Evolutionary conservation across 2,113 vertebrate genomes (phyloP), one percentile per base, ranked within the genome.

Genomic region (Caracal caracal): DNA sequence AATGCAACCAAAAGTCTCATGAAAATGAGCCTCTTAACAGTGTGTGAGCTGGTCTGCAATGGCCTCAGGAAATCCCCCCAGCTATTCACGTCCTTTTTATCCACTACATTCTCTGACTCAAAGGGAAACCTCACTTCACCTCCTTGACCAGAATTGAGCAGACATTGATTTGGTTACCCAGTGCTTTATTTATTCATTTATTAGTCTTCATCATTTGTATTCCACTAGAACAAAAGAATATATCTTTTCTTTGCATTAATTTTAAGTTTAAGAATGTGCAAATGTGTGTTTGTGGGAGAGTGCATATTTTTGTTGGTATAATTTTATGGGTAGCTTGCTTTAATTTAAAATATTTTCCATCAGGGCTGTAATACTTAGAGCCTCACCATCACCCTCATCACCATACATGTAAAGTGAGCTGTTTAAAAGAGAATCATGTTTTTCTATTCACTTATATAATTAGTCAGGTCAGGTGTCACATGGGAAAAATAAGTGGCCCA

Each of bases 21-120:
- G 98, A 98, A 98, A 98, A 98, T 37, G 93, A 99, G 98, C 97
- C 97, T 98, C 98, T 98, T 98, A 98, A 80, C 96, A 97, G 96
- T 28, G 0, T 95, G 93, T 92, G 97, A 98, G 98, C 98, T 98
- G 98, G 99, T 98, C 98, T 98, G 98, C 93, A 17, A 97, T 98
- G 98, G 98, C 98, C 99, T 98, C 98, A 84, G 98, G 98, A 99
- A 98, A 99, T 98, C 98, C 98, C 98, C 98, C 98, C 97, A 98
- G 99, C 98, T 98, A 98, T 98, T 97, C 98, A 96, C 95, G 43
- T 98, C 98, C 97, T 98, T 99, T 99, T 98, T 97, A 99, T 99
- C 98, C 98, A 93, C 96, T 98, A 98, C 98, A 98, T 98, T 96
- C 97, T 98, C 96, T 97, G 95, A 97, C 98, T 98, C 97, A 98